Conservation (phyloP, 2,113 vertebrate genomes). For the Atrichornis clamosus region DNA sequence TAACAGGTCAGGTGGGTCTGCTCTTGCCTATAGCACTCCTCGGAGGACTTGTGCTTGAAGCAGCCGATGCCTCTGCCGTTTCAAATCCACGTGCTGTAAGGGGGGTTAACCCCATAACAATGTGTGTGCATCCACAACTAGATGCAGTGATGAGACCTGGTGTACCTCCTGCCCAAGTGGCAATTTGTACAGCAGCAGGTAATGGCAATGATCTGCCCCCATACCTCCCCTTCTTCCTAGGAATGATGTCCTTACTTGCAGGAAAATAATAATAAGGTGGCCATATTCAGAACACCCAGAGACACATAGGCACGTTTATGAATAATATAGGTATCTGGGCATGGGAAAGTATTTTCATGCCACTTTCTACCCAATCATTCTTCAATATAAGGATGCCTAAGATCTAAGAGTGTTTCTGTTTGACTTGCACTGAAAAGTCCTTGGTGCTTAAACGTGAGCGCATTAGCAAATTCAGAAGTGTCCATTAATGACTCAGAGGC, state of each 20-base stretch:
- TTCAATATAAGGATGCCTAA: not conserved
- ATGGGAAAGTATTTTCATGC: not conserved
- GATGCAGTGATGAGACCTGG: not conserved
- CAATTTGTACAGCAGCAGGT: rapidly evolving
- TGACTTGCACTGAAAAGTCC: not conserved
- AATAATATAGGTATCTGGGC: not conserved
- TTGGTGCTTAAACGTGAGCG: not conserved
- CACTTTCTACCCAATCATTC: not conserved
- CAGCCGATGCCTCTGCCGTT: not conserved
- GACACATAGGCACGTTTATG: not conserved
- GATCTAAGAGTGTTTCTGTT: not conserved
- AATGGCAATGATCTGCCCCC: not conserved
- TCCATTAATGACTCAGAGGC: not conserved
- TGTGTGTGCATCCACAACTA: not conserved
- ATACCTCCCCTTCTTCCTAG: not conserved
- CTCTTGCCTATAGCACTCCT: not conserved
- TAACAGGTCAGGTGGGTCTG: not conserved
- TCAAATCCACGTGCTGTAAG: not conserved
- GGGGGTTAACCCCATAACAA: not conserved
- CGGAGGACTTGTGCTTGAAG: not conserved
- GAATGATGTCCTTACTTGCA: not conserved
- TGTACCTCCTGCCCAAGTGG: not conserved
- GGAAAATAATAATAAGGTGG: not conserved
- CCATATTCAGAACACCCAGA: not conserved
- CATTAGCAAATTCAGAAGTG: not conserved